phyloP scores from a whole-genome alignment of 2,888 invertebrate species.

The Romanomermis culicivorax region DNA sequence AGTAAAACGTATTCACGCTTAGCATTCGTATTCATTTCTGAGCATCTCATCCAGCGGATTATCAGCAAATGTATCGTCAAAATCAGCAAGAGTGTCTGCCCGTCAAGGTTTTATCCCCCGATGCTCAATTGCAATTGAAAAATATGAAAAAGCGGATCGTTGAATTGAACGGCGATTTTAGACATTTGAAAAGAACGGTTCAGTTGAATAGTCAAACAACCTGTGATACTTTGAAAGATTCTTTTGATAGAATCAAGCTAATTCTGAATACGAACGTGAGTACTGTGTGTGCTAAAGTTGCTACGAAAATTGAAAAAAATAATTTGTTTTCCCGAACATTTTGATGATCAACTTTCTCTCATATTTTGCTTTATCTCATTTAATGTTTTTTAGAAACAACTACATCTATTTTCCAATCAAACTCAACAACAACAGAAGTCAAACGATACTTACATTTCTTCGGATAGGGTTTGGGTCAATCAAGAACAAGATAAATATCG shows the following conservation, averaged over 20 bases:
- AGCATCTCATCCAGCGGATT: too few species aligned
- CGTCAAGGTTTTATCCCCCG: too few species aligned
- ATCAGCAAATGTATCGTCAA: too few species aligned
- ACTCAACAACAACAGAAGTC: not conserved
- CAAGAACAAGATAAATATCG: constrained; percentile 66
- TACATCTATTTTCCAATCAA: constrained; percentile 4
- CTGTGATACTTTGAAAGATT: constrained; percentile 70
- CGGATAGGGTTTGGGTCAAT: constrained; percentile 40
- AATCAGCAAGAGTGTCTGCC: too few species aligned
- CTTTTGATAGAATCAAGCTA: constrained; percentile 61
- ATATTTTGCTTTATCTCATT: not conserved
- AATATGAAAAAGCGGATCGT: constrained; percentile 23
- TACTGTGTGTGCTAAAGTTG: not conserved
- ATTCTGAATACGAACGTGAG: constrained; percentile 9
- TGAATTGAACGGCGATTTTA: constrained; percentile 66
- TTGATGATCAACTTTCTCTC: not conserved
- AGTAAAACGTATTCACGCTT: too few species aligned
- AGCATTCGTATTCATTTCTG: too few species aligned
- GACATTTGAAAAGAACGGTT: constrained; percentile 65
- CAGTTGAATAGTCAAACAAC: constrained; percentile 77
- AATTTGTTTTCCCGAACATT: not conserved
- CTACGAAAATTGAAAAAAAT: not conserved
- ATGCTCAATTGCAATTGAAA: not conserved
- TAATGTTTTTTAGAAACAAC: constrained; percentile 5
- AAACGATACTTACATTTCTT: not conserved